phyloP scores from a whole-genome alignment of 2,888 invertebrate species.

The Cistogaster globosa region DNA sequence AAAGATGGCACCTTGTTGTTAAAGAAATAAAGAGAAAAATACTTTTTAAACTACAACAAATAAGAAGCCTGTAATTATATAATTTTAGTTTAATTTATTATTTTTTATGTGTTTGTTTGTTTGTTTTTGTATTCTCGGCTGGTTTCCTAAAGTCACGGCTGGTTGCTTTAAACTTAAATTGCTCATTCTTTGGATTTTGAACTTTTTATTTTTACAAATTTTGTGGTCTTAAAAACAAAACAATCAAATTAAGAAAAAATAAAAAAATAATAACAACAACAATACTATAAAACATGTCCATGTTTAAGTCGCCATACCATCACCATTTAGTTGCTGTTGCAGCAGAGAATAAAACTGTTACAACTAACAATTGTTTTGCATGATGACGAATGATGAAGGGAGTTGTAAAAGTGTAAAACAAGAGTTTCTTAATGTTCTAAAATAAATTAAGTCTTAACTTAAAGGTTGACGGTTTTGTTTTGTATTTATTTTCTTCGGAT shows the following conservation, averaged over 20 bases:
- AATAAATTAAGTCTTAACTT: conserved; percentile 14
- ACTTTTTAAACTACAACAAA: not conserved
- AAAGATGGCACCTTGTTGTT: too few relatives aligned
- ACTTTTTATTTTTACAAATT: conserved; percentile 4
- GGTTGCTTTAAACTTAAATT: conserved; percentile 47
- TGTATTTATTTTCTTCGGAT: not conserved
- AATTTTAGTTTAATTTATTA: conserved; percentile 36
- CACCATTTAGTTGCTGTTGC: not conserved
- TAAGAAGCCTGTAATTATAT: conserved; percentile 37
- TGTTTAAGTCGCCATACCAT: not conserved
- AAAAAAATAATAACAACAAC: not conserved
- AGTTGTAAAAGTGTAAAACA: conserved; percentile 1
- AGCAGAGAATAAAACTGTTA: not conserved
- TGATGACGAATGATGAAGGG: not conserved
- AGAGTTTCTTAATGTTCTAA: not conserved
- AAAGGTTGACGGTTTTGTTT: conserved; percentile 35
- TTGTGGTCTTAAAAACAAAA: conserved; percentile 1
- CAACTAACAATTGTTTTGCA: not conserved
- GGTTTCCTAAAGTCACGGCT: conserved; percentile 54
- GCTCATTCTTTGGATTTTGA: conserved; percentile 12
- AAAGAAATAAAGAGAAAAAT: not conserved
- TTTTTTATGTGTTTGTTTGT: not conserved
- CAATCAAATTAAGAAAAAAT: conserved; percentile 4
- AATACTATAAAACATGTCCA: conserved; percentile 5
- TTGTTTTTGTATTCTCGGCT: conserved; percentile 1